A percentile compares a stretch with the other conserved stretches of the same genome.
These are phyloP conservation scores for Diorhabda sublineata DNA, from an alignment of 1,140 invertebrate genomes.

Conservation along the genomic window DNA sequence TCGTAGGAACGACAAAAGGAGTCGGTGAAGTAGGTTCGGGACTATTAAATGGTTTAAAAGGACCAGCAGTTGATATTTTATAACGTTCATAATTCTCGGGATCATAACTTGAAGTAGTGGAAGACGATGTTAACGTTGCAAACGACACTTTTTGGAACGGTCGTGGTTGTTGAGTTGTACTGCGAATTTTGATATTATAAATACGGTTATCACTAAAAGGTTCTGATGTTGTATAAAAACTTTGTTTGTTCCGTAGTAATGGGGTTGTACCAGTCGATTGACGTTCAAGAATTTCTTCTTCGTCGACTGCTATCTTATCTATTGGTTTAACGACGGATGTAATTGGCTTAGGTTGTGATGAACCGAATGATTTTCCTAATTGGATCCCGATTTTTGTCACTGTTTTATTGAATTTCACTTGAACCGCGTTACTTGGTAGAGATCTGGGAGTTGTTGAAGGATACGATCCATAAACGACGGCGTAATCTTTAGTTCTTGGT, in stretches of 20 bases:
- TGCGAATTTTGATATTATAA: conserved; percentile 13
- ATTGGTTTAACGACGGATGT: neutral
- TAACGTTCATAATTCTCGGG: conserved; percentile 25
- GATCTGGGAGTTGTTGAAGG: conserved; percentile 16
- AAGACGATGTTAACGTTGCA: neutral
- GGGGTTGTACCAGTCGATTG: neutral
- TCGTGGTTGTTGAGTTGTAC: conserved; percentile 33
- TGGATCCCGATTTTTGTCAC: conserved; percentile 25
- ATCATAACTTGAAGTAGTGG: conserved; percentile 1
- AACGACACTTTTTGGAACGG: conserved; percentile 27
- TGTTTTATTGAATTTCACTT: conserved; percentile 25
- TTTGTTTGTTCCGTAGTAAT: neutral
- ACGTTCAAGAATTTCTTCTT: neutral
- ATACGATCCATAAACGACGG: conserved; percentile 31
- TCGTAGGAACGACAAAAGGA: conserved; percentile 21
- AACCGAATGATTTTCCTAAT: conserved; percentile 26
- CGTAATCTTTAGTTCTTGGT: conserved; percentile 24
- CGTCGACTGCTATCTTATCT: neutral
- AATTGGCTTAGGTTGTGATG: neutral
- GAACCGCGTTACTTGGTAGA: conserved; percentile 16
- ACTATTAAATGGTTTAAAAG: conserved; percentile 27
- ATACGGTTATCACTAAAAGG: conserved; percentile 33
- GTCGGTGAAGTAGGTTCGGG: conserved; percentile 22
- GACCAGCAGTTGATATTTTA: conserved; percentile 41
- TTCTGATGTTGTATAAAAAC: neutral